A percentile compares a stretch with the other conserved stretches of the same genome.
phyloP scores from a whole-genome alignment of 1,140 invertebrate genomes.

The Pseudomyrmex gracilis region DNA sequence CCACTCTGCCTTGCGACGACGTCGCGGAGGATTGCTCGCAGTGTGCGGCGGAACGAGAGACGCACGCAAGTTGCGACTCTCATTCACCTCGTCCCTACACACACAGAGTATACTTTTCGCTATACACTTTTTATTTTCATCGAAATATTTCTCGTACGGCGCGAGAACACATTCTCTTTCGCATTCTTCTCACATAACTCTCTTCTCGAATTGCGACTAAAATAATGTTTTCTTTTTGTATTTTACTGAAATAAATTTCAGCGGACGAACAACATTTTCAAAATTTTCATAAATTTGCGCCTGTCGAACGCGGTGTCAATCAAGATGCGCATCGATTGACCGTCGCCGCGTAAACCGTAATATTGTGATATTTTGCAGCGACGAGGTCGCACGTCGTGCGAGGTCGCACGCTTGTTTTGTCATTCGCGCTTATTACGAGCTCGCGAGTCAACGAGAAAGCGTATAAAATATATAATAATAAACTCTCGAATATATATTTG shows the following conservation, averaged over 20 bases:
- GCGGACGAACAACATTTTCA: no score
- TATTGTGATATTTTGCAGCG: conserved; percentile 29
- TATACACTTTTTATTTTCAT: no score
- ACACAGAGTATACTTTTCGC: no score
- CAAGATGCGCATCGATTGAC: conserved; percentile 16
- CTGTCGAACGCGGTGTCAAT: conserved; percentile 11
- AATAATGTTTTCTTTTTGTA: no score
- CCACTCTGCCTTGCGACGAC: neutral
- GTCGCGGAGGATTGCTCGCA: conserved; percentile 19
- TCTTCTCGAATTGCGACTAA: neutral
- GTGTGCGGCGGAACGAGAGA: neutral
- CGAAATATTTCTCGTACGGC: conserved; percentile 8
- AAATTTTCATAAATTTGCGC: neutral
- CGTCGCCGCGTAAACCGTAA: neutral
- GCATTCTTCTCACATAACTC: neutral
- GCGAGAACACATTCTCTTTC: neutral
- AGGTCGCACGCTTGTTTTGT: conserved; percentile 6
- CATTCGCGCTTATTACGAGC: conserved; percentile 22
- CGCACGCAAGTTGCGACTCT: neutral
- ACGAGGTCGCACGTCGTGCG: conserved; percentile 24
- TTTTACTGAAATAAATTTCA: no score
- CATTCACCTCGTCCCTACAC: neutral
- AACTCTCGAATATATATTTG: conserved; percentile 48
- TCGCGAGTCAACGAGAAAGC: neutral
- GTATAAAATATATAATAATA: neutral